Conservation (phyloP, 1,140 invertebrate species). For the Aphaenogaster ashmeadi region DNA sequence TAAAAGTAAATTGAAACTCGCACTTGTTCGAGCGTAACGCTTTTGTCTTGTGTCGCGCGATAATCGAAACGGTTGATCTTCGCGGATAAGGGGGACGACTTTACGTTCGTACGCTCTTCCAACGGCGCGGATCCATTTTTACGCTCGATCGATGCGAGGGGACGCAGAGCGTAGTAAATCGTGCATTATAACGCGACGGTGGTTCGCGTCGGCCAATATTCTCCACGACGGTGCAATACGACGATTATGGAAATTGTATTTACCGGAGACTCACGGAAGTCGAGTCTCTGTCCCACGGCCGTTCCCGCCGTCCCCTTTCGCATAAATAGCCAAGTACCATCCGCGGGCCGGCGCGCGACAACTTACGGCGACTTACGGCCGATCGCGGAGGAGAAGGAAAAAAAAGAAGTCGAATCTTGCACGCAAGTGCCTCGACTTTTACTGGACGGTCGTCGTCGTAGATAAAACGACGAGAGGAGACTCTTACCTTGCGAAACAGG, state of each 20-base stretch:
- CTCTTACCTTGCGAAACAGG: slow-evolving; percentile 69
- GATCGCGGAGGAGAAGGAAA: neutral
- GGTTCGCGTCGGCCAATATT: neutral
- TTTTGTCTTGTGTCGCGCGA: neutral
- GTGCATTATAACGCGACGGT: slow-evolving; percentile 32
- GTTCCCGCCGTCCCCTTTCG: neutral
- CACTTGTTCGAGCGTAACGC: neutral
- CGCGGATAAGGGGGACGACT: neutral
- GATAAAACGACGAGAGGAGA: slow-evolving; percentile 31
- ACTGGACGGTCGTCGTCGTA: neutral
- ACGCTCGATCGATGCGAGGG: slow-evolving; percentile 10
- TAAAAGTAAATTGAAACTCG: neutral
- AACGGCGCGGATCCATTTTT: slow-evolving; percentile 7
- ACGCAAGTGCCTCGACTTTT: slow-evolving; percentile 9
- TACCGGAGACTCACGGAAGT: slow-evolving; percentile 33
- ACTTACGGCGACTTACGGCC: slow-evolving; percentile 14
- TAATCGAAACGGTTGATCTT: slow-evolving; percentile 14
- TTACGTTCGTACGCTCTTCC: neutral
- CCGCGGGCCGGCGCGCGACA: neutral
- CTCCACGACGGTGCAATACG: neutral
- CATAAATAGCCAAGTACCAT: slow-evolving; percentile 19
- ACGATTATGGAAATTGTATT: slow-evolving; percentile 49
- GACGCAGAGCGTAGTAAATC: slow-evolving; percentile 4
- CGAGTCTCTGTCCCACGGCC: neutral
- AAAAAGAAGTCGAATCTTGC: slow-evolving; percentile 5